Conservation (phyloP, 2,113 vertebrate species). For the Aspiorhynchus laticeps region DNA sequence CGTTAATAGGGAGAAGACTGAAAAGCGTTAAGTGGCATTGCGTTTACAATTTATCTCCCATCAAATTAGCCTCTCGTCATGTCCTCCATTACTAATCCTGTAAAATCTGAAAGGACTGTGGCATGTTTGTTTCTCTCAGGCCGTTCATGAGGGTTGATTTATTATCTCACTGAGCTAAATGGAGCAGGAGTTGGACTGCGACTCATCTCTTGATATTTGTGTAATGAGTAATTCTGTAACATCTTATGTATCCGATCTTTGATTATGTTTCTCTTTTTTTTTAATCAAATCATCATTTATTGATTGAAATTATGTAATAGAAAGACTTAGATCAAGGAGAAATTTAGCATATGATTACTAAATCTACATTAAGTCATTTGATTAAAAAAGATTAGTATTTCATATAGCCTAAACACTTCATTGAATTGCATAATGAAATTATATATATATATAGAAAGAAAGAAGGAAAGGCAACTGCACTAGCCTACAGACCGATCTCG, state of each 20-base stretch:
- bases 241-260: background rate
- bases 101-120: constrained; percentile 42
- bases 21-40: constrained; percentile 45
- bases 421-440: background rate
- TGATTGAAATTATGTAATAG: background rate
- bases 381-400: background rate
- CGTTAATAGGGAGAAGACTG: constrained; percentile 33
- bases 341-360: background rate
- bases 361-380: too few relatives aligned
- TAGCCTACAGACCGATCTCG: too few relatives aligned
- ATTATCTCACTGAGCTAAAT: constrained; percentile 9
- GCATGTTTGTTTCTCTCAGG: constrained; percentile 34
- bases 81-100: constrained; percentile 62
- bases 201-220: background rate
- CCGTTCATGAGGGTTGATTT: constrained; percentile 37
- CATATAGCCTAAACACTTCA: background rate
- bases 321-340: background rate
- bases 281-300: background rate
- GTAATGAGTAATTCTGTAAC: constrained; percentile 9
- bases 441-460: too few relatives aligned
- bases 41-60: constrained; percentile 58
- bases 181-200: background rate
- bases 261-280: too few relatives aligned
- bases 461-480: too few relatives aligned
- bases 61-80: constrained; percentile 62